A percentile compares a stretch with the other conserved stretches of the same genome.
These are phyloP conservation scores for Chironomus striatipennis DNA, from an alignment of 1,140 invertebrate species.

Conservation along the genomic window DNA sequence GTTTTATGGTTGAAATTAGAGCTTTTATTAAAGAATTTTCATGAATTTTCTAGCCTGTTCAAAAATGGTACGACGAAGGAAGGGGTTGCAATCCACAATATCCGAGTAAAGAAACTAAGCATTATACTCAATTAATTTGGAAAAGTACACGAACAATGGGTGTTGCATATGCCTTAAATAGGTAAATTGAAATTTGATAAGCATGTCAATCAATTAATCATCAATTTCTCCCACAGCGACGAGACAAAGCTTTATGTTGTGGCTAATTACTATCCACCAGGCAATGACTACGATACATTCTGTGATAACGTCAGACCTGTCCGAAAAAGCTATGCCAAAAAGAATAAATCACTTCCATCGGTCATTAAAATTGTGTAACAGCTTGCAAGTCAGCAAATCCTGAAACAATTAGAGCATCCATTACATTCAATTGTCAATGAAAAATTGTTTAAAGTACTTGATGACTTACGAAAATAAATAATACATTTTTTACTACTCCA, in stretches of 20 bases:
- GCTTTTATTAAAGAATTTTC: no score
- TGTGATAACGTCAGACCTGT: constrained; percentile 56
- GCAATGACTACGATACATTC: constrained; percentile 67
- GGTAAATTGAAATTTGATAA: neutral
- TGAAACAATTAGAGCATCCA: no score
- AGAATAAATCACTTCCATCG: neutral
- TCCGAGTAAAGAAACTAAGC: constrained; percentile 45
- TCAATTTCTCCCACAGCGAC: neutral
- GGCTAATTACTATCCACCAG: constrained; percentile 74
- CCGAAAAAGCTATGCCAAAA: constrained; percentile 25
- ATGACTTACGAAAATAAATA: no score
- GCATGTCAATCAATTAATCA: neutral
- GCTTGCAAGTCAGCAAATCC: neutral
- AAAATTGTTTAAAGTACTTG: no score
- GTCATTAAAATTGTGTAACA: neutral
- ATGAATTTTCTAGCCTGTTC: constrained; percentile 42
- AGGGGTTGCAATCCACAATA: constrained; percentile 37
- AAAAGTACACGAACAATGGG: constrained; percentile 54
- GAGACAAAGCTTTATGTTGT: constrained; percentile 53
- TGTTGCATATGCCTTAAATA: constrained; percentile 50
- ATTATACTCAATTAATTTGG: constrained; percentile 62
- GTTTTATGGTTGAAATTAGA: no score
- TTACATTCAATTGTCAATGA: no score
- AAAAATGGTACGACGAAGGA: constrained; percentile 50
- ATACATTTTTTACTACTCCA: no score